Percentiles rank a stretch among this genome's conserved stretches.
Evolutionary conservation across 1,140 invertebrate genomes (phyloP).

Genomic region (Physella acuta): DNA sequence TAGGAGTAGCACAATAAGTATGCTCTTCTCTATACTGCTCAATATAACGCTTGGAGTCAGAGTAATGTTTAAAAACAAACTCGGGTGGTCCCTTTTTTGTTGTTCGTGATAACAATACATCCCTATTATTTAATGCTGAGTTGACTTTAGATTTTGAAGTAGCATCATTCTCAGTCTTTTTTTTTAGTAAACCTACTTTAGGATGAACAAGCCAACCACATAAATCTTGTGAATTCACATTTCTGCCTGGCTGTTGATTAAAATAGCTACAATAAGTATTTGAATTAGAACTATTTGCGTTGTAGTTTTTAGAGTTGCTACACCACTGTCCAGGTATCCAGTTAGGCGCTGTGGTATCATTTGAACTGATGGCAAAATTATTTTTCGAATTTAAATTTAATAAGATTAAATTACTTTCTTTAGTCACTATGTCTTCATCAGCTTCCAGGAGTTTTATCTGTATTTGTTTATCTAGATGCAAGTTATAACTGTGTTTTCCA

Average conservation of each 20-base stretch:
- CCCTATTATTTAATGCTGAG: background rate
- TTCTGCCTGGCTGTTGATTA: too few relatives aligned
- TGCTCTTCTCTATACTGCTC: slow-evolving; percentile 51
- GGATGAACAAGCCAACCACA: slow-evolving; percentile 40
- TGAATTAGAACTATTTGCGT: background rate
- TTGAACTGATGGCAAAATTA: background rate
- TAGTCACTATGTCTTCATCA: slow-evolving; percentile 33
- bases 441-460: slow-evolving; percentile 44
- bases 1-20: slow-evolving; percentile 30
- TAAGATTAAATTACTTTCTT: background rate
- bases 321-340: background rate
- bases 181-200: background rate
- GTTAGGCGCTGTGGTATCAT: background rate
- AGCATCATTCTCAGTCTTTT: slow-evolving; percentile 1
- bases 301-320: background rate
- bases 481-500: slow-evolving; percentile 38
- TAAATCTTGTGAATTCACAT: too few relatives aligned
- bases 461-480: slow-evolving; percentile 41
- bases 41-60: slow-evolving; percentile 41
- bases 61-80: slow-evolving; percentile 50
- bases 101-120: background rate
- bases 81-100: background rate
- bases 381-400: background rate
- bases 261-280: too few relatives aligned
- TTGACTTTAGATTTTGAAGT: slow-evolving; percentile 10